Conservation (phyloP, 2,888 invertebrate species). For the Epistrophe grossulariae region DNA sequence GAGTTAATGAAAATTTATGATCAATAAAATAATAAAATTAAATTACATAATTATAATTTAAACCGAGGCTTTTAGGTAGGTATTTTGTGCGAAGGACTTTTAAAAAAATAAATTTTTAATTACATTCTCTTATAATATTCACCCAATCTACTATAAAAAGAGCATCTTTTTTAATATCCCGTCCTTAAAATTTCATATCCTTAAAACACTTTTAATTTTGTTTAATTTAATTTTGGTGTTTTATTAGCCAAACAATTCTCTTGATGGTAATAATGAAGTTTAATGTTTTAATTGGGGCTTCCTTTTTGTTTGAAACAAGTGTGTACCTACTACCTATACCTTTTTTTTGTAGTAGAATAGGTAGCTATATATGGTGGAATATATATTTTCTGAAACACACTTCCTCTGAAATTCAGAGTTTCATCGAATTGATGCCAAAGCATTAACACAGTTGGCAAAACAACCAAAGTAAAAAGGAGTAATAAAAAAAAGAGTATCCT, state of each 20-base stretch:
- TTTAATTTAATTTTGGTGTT: conserved; percentile 73
- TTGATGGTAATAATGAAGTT: conserved; percentile 80
- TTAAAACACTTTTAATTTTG: conserved; percentile 64
- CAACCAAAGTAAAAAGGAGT: conserved; percentile 21
- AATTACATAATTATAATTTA: conserved; percentile 2
- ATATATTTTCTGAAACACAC: conserved; percentile 7
- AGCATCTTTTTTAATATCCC: background rate
- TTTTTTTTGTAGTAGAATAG: background rate
- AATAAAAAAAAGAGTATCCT: conserved; percentile 39
- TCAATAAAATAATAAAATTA: conserved; percentile 16
- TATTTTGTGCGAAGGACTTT: background rate
- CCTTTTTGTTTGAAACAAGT: conserved; percentile 40
- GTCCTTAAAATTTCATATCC: conserved; percentile 20
- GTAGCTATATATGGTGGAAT: background rate
- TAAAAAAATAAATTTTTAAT: conserved; percentile 22
- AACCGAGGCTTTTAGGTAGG: background rate
- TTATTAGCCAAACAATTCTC: conserved; percentile 77
- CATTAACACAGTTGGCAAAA: conserved; percentile 25
- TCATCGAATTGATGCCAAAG: conserved; percentile 31
- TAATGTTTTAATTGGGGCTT: conserved; percentile 82
- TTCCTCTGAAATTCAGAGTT: background rate
- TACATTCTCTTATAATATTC: background rate
- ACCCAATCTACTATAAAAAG: background rate
- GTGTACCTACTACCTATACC: background rate
- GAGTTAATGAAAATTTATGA: conserved; percentile 18